Conservation (phyloP, 2,888 invertebrate species). For the Volucella bombylans region DNA sequence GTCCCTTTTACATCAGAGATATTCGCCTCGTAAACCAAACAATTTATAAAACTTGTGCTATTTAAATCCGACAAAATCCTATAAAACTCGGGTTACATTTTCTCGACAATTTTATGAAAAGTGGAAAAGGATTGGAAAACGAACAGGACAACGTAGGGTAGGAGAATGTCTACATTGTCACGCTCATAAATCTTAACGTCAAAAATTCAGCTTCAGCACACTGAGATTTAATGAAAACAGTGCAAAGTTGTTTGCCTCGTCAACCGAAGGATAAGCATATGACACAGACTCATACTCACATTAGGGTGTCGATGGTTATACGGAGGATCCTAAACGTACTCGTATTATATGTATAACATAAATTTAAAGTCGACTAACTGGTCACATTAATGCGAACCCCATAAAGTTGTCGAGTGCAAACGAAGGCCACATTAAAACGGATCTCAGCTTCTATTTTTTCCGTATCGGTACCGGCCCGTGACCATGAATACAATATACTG, state of each 20-base stretch:
- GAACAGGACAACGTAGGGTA: not conserved
- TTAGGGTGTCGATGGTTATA: not conserved
- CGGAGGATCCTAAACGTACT: not conserved
- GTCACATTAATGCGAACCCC: conserved; percentile 16
- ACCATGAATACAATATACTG: conserved; percentile 4
- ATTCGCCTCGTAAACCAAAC: conserved; percentile 8
- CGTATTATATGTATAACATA: not conserved
- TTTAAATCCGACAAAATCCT: conserved; percentile 26
- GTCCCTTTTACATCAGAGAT: not conserved
- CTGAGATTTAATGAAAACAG: not conserved
- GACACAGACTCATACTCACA: not conserved
- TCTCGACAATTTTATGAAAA: not conserved
- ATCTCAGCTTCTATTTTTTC: conserved; percentile 2
- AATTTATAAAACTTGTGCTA: conserved; percentile 27
- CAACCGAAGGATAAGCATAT: not conserved
- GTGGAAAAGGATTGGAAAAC: not conserved
- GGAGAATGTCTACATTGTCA: not conserved
- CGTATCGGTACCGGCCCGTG: conserved; percentile 1
- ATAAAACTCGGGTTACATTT: not conserved
- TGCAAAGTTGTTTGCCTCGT: not conserved
- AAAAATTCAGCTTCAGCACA: not conserved
- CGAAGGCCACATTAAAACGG: conserved; percentile 15
- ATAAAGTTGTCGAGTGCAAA: not conserved
- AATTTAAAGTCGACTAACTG: conserved; percentile 23
- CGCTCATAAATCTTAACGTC: conserved; percentile 16